Evolutionary conservation across 1,140 invertebrate species (phyloP), one percentile per base, ranked within the genome.

Genomic region (Homarus americanus): DNA sequence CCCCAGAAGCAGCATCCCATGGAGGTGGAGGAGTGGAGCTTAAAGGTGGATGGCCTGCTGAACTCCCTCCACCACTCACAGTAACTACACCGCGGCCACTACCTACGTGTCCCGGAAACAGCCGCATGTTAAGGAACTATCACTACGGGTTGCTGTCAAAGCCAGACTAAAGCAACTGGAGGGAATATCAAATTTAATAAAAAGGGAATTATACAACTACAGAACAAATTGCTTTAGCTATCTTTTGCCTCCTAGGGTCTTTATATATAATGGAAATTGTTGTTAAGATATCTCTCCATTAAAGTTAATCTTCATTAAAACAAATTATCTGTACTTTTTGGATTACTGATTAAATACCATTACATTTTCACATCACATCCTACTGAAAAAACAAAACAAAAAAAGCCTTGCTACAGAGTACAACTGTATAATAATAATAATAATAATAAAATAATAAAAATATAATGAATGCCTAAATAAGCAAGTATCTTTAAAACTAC

Each of bases 21-120:
- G 94, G 83, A 12, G 93, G 93, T 28, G 94, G 94, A 17, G 94
- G 93, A 20, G 93, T 94, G 32, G 94, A 93, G 75, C 92, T 93
- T 73, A 93, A 89, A 66, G 94, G 93, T 44, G 94, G 82, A 32
- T 89, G 84, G 41, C 76, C 72, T 93, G 91, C 93, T 36, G 93
- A 93, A 32, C 72, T 58, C n/a, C 84, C 73, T 58, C 85, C 76
- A 40, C 44, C 53, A 40, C 63, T 82, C n/a, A 82, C 82, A 44
- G 82, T 82, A 28, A 90, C 87, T 73, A 82, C 72, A 82, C 87
- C 87, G 24, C 87, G 63, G 41, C 87, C 87, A 90, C 79, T 83
- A 82, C 79, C 85, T 87, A 87, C 85, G 41, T 66, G 36, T 53
- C 53, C 80, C 40, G n/a, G 58, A 63, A 66, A 63, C 32, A 53